A percentile compares a stretch with the other conserved stretches of the same genome.
Evolutionary conservation across 2,888 invertebrate genomes (phyloP).

Genomic region (Sipha maydis): DNA sequence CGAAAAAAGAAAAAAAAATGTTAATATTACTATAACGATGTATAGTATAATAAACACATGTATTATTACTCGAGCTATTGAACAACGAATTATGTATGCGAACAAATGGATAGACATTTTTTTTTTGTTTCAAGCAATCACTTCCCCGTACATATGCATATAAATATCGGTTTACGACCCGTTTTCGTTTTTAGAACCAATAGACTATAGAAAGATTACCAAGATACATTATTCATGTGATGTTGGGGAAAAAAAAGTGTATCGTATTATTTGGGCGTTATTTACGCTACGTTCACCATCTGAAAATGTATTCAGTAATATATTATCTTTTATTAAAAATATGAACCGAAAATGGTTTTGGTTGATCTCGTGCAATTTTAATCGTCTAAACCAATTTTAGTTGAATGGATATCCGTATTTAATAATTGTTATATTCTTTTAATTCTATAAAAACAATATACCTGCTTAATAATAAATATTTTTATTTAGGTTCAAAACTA

Average conservation of each 20-base stretch:
- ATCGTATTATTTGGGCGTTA: slow-evolving; percentile 29
- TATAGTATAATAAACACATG: neutral
- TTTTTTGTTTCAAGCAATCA: neutral
- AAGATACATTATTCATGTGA: slow-evolving; percentile 42
- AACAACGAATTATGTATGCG: neutral
- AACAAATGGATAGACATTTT: neutral
- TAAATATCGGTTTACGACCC: slow-evolving; percentile 11
- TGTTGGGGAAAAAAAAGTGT: neutral
- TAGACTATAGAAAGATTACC: slow-evolving; percentile 11
- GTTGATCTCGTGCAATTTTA: neutral
- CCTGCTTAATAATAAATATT: too few relatives aligned
- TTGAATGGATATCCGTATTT: too few relatives aligned
- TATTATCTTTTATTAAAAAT: slow-evolving; percentile 13
- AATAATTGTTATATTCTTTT: too few relatives aligned
- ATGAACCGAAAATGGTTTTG: slow-evolving; percentile 15
- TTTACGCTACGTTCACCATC: neutral
- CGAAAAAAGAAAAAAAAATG: neutral
- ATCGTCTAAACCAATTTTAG: neutral
- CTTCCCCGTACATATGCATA: neutral
- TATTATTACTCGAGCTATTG: neutral
- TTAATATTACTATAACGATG: neutral
- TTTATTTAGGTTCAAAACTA: too few relatives aligned
- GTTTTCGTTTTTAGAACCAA: slow-evolving; percentile 29
- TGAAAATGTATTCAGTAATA: slow-evolving; percentile 31
- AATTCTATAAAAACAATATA: too few relatives aligned